Evolutionary conservation across 2,113 vertebrate genomes (phyloP), one percentile per base, ranked within the genome.

Genomic region (Cinclus cinclus): DNA sequence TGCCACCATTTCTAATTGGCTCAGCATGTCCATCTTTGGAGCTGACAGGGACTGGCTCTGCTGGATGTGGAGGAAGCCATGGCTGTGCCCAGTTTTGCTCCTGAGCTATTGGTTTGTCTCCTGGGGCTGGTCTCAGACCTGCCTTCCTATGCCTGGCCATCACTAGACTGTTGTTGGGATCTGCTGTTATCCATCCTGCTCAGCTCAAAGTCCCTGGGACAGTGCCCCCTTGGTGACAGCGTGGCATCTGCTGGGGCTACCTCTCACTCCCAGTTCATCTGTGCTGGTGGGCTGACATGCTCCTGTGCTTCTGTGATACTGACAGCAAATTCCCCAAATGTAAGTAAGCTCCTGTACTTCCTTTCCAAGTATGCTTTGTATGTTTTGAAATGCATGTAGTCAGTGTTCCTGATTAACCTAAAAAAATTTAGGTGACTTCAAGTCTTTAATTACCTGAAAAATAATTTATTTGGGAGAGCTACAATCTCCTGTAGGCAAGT

Each of bases 61-160:
- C 33, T 35, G 20, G 39, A 31, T 0, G 0, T 53, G 39, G 21
- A 62, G 27, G 47, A 83, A 71, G 24, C 3, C 25, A 1, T 25
- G 5, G 0, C 1, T 39, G 5, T 37, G 12, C 0, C 1, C 0
- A 6, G 46, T 1, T 58, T 1, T 41, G 1, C 3, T 27, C 2
- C 5, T 59, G 19, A 31, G 1, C 7, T 44, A 1, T 8, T 60
- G 14, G 8, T 49, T 37, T 18, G 1, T 33, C 4, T 85, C 1
- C 0, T 5, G 19, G 13, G 7, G 3, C 2, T 58, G 16, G 2
- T 24, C 1, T 62, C 4, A 19, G 17, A 28, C 2, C 1, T 73
- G 19, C 1, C 4, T 69, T 1, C 4, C 1, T 46, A 0, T 31
- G 7, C 2, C 1, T n/a, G 15, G 3, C 7, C 0, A 2, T 56